A percentile compares a stretch with the other conserved stretches of the same genome.
Evolutionary conservation across 2,113 vertebrate species (phyloP).

Genomic region (Paramormyrops kingsleyae): DNA sequence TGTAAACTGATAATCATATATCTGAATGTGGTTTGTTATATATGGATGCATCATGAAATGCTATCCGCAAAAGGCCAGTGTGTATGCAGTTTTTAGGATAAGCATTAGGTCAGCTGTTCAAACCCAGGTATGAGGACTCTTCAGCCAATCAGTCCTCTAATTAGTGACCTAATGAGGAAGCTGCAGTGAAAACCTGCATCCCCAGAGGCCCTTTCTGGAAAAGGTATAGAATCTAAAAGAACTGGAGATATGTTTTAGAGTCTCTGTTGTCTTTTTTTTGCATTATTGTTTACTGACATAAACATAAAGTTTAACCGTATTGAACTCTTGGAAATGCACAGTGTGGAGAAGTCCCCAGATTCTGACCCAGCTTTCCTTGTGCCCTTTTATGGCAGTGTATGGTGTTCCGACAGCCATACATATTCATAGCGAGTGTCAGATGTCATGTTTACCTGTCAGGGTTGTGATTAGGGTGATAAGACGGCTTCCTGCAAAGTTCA

Average conservation of each 20-base stretch:
- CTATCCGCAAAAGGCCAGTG: too few species aligned
- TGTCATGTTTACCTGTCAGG: constrained; percentile 54
- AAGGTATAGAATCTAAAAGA: not conserved
- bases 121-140: too few species aligned
- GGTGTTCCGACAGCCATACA: constrained; percentile 27
- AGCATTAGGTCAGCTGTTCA: too few species aligned
- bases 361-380: not conserved
- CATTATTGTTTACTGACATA: constrained; percentile 42
- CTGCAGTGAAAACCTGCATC: too few species aligned
- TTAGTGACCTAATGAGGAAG: too few species aligned
- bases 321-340: not conserved
- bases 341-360: not conserved
- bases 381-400: constrained; percentile 5
- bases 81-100: too few species aligned
- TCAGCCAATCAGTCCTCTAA: too few species aligned
- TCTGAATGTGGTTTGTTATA: not conserved
- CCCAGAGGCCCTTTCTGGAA: too few species aligned
- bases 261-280: not conserved
- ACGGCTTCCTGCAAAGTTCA: constrained; percentile 41
- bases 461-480: constrained; percentile 51
- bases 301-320: constrained; percentile 16
- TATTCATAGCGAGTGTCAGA: constrained; percentile 44
- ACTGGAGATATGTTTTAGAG: not conserved
- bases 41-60: not conserved
- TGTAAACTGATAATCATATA: not conserved